Evolutionary conservation across 2,113 vertebrate species (phyloP).

Genomic region (Tetrax tetrax): DNA sequence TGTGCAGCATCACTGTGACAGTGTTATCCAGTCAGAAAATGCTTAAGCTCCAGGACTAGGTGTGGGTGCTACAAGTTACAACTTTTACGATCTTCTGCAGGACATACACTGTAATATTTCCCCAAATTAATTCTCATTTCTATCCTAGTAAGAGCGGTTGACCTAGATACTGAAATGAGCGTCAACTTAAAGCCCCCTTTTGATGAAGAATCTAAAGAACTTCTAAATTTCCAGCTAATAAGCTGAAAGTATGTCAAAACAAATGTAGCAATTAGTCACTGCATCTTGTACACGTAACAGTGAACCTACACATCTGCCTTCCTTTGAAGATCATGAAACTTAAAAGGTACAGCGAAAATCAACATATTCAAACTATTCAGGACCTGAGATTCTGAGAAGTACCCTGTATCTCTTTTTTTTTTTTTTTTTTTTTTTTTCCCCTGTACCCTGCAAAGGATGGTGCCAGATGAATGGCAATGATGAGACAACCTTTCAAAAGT

Average conservation of each 20-base stretch:
- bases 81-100: neutral
- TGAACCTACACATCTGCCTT: neutral
- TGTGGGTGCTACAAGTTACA: neutral
- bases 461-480: neutral
- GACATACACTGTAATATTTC: neutral
- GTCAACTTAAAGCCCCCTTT: neutral
- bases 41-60: neutral
- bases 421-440: too few species aligned
- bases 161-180: neutral
- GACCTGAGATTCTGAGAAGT: neutral
- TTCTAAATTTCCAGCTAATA: neutral
- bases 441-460: neutral
- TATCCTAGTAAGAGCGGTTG: neutral
- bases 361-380: neutral
- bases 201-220: neutral
- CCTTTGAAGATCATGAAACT: neutral
- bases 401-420: rapidly evolving
- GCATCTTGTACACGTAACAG: neutral
- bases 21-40: neutral
- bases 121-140: neutral
- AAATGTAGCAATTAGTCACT: neutral
- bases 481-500: neutral
- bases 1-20: neutral
- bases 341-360: neutral
- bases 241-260: neutral